These are phyloP conservation scores for Psophia crepitans DNA, from an alignment of 2,113 vertebrate species.

Conservation along the genomic window DNA sequence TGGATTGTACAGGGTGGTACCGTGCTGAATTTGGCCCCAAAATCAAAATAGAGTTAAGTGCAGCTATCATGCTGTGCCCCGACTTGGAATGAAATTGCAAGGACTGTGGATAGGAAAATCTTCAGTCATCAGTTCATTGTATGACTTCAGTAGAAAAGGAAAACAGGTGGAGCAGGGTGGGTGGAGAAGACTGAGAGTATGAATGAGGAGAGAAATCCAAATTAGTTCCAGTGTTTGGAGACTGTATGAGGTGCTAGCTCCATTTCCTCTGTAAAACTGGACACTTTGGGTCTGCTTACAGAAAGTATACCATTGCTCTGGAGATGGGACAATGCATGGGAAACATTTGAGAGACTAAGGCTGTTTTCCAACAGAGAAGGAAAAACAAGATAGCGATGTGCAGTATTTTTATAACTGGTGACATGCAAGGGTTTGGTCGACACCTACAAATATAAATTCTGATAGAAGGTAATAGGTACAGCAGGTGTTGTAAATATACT, in stretches of 20 bases:
- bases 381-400: background rate
- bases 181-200: constrained; percentile 54
- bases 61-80: background rate
- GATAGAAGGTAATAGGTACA: background rate
- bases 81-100: constrained; percentile 38
- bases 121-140: constrained; percentile 65
- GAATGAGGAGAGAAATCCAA: constrained; percentile 68
- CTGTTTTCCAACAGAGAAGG: background rate
- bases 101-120: constrained; percentile 39
- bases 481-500: background rate
- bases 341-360: background rate
- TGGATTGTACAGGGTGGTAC: background rate
- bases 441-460: background rate
- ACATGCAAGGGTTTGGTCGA: background rate
- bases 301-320: constrained; percentile 15
- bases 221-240: constrained; percentile 62
- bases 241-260: constrained; percentile 64
- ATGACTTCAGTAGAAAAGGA: constrained; percentile 60
- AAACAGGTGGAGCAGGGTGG: constrained; percentile 66
- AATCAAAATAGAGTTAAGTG: background rate
- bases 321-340: background rate
- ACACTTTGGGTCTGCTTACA: constrained; percentile 28
- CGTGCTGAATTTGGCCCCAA: background rate
- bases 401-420: background rate
- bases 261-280: constrained; percentile 27